phyloP scores from a whole-genome alignment of 2,113 vertebrate species.

The Axis porcinus region DNA sequence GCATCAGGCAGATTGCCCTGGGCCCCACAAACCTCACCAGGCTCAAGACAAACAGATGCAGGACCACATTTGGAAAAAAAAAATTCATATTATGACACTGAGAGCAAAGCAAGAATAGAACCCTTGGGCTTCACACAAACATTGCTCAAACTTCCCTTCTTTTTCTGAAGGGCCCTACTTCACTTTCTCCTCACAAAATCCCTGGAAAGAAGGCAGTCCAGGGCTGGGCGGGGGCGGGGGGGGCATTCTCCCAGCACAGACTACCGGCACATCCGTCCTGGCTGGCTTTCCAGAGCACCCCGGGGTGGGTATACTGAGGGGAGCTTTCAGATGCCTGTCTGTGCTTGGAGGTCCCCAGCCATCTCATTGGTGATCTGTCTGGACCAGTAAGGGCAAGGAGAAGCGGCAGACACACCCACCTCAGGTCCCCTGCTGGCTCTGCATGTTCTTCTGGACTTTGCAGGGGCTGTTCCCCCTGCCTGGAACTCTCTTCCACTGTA shows the following conservation, averaged over 20 bases:
- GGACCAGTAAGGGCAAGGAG: too few species aligned
- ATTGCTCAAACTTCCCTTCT: background rate
- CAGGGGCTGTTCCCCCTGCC: background rate
- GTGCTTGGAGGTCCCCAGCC: rapidly evolving
- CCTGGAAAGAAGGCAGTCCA: background rate
- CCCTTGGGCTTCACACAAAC: background rate
- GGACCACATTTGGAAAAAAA: background rate
- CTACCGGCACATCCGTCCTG: background rate
- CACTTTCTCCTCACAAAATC: background rate
- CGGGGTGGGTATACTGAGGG: rapidly evolving
- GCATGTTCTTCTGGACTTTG: background rate
- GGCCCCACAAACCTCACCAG: background rate
- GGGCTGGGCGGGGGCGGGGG: background rate
- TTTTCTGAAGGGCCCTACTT: background rate
- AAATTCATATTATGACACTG: background rate
- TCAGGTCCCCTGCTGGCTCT: background rate
- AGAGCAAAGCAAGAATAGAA: background rate
- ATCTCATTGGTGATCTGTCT: rapidly evolving
- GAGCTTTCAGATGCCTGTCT: background rate
- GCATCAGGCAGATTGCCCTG: background rate
- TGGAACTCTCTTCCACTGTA: background rate
- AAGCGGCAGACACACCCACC: background rate
- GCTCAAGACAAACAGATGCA: background rate
- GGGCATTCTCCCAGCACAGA: too few species aligned
- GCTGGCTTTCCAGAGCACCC: background rate